Percentiles rank a stretch among this genome's conserved stretches.
phyloP scores from a whole-genome alignment of 2,113 vertebrate species.

The Rhynchomys soricoides region DNA sequence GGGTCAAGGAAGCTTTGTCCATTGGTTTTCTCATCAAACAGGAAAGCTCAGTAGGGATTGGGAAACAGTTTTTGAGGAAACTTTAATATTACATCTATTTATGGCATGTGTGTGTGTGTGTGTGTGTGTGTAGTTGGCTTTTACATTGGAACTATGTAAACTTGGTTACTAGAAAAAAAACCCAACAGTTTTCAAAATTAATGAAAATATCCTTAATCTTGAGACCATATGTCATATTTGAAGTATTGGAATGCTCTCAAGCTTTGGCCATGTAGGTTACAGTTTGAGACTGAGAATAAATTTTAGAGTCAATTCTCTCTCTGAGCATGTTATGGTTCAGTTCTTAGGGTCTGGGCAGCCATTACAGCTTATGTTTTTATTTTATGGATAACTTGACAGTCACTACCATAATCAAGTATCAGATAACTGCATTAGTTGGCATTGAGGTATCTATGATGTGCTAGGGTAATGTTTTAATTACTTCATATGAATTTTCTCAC shows the following conservation, averaged over 20 bases:
- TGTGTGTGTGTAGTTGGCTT: background rate
- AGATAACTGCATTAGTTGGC: background rate
- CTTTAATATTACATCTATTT: slow-evolving; percentile 39
- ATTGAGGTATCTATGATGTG: background rate
- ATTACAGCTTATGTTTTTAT: slow-evolving; percentile 34
- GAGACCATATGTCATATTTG: slow-evolving; percentile 47
- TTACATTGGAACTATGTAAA: slow-evolving; percentile 56
- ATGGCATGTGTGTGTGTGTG: background rate
- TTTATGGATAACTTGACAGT: slow-evolving; percentile 9
- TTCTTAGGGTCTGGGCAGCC: background rate
- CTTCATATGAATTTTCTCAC: slow-evolving; percentile 38
- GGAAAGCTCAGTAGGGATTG: background rate
- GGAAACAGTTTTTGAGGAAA: slow-evolving; percentile 25
- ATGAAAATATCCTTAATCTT: slow-evolving; percentile 51
- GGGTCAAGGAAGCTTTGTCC: background rate
- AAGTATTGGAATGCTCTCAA: slow-evolving; percentile 53
- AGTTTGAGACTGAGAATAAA: slow-evolving; percentile 11
- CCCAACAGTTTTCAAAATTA: slow-evolving; percentile 60
- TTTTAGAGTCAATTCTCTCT: slow-evolving; percentile 41
- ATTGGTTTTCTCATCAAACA: slow-evolving; percentile 40
- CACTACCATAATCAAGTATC: background rate
- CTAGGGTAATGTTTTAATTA: slow-evolving; percentile 18
- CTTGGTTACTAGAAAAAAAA: slow-evolving; percentile 49
- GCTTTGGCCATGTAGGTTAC: slow-evolving; percentile 13
- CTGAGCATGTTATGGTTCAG: slow-evolving; percentile 19